These are phyloP conservation scores for Pycnonotus jocosus DNA, from an alignment of 2,113 vertebrate genomes.

Conservation along the genomic window DNA sequence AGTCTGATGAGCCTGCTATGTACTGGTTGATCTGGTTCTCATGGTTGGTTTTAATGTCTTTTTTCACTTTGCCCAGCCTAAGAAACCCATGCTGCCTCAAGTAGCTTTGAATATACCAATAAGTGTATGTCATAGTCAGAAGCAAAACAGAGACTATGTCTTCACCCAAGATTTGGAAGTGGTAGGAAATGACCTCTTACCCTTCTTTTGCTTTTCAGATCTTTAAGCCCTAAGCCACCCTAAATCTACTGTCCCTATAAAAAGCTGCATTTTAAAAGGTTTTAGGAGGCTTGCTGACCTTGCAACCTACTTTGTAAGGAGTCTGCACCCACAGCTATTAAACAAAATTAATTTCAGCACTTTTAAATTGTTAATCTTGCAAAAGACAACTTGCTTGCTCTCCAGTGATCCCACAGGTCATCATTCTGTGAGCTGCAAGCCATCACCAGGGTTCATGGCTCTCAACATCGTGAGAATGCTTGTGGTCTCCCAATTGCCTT, in stretches of 20 bases:
- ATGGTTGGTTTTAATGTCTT: background rate
- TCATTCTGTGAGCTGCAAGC: slow-evolving; percentile 21
- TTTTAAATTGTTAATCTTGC: slow-evolving; percentile 61
- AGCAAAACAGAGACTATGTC: background rate
- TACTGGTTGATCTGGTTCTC: background rate
- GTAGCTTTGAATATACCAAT: background rate
- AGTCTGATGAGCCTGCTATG: background rate
- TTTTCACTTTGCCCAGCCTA: background rate
- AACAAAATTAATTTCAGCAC: slow-evolving; percentile 62
- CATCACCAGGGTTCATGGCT: slow-evolving; percentile 2
- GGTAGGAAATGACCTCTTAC: slow-evolving; percentile 11
- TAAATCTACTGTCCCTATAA: slow-evolving; percentile 45
- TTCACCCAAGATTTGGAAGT: background rate
- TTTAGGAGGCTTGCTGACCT: slow-evolving; percentile 54
- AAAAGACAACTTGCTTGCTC: slow-evolving; percentile 51
- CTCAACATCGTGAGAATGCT: background rate
- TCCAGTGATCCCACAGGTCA: slow-evolving; percentile 37
- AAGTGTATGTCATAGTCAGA: background rate
- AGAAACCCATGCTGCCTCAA: background rate
- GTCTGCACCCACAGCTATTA: slow-evolving; percentile 50
- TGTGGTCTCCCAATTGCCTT: slow-evolving; percentile 23
- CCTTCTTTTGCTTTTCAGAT: slow-evolving; percentile 1
- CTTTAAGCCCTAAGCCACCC: slow-evolving; percentile 5
- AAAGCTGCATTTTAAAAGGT: slow-evolving; percentile 51
- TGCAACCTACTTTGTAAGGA: slow-evolving; percentile 57